Conservation (phyloP, 2,113 vertebrate species). For the Phrynosoma platyrhinos region DNA sequence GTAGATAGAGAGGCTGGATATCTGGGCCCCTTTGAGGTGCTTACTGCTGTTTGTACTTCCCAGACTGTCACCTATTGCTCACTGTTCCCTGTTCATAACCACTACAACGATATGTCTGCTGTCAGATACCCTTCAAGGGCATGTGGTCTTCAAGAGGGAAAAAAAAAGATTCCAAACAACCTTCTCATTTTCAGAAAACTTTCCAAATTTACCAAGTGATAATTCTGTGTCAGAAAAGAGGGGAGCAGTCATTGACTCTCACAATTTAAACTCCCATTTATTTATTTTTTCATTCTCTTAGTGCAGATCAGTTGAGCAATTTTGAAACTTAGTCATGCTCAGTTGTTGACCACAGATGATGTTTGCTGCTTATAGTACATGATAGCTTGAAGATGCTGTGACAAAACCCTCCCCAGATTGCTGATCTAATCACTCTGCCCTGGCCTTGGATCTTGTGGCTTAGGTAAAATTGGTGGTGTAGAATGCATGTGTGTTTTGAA, state of each 20-base stretch:
- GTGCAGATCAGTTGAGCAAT: background rate
- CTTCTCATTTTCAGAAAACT: no score
- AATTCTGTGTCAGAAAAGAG: no score
- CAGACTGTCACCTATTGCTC: background rate
- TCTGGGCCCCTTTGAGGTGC: background rate
- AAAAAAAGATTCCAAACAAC: no score
- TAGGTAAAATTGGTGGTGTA: fast-evolving
- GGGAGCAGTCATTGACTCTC: no score
- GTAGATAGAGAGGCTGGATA: background rate
- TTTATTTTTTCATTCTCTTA: background rate
- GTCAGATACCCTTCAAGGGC: background rate
- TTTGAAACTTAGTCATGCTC: background rate
- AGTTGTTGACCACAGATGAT: background rate
- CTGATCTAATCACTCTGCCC: background rate
- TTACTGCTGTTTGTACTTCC: background rate
- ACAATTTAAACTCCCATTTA: background rate
- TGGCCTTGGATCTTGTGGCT: background rate
- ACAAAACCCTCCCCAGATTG: background rate
- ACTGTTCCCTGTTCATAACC: background rate
- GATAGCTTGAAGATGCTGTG: background rate
- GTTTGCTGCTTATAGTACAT: background rate
- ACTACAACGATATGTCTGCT: background rate
- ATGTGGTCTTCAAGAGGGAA: no score
- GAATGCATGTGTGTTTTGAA: background rate
- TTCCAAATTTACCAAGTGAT: no score